phyloP scores from a whole-genome alignment of 2,113 vertebrate species.

The Rousettus leschenaultii region DNA sequence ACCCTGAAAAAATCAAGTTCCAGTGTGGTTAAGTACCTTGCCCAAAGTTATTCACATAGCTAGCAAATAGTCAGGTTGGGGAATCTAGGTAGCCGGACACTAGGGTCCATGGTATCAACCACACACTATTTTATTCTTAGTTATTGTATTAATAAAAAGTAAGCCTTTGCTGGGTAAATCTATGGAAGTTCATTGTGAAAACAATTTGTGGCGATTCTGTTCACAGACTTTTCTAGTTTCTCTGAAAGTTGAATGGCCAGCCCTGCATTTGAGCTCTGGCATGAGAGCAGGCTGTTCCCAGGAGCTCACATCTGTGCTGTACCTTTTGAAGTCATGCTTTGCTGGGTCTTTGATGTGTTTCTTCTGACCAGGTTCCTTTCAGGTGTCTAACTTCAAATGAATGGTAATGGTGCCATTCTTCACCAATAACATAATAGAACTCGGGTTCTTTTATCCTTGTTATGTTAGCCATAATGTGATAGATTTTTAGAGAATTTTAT shows the following conservation, averaged over 20 bases:
- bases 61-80: not conserved
- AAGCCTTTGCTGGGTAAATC: not conserved
- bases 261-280: not conserved
- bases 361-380: conserved; percentile 58
- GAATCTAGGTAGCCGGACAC: not conserved
- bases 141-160: not conserved
- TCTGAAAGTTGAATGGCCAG: not conserved
- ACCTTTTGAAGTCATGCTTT: conserved; percentile 62
- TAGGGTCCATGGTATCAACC: not conserved
- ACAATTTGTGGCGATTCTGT: not conserved
- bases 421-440: not conserved
- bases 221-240: not conserved
- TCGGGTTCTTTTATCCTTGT: conserved; percentile 24
- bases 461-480: not conserved
- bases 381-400: conserved; percentile 64
- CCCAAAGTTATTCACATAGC: not conserved
- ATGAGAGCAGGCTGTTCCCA: not conserved
- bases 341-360: conserved; percentile 57
- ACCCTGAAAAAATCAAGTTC: not conserved
- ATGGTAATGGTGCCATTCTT: conserved; percentile 52
- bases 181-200: not conserved
- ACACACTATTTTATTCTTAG: not conserved
- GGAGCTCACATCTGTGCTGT: conserved; percentile 26
- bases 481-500: not conserved
- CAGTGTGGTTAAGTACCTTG: not conserved